Evolutionary conservation across 2,888 invertebrate species (phyloP).

Genomic region (Tachina lurida): DNA sequence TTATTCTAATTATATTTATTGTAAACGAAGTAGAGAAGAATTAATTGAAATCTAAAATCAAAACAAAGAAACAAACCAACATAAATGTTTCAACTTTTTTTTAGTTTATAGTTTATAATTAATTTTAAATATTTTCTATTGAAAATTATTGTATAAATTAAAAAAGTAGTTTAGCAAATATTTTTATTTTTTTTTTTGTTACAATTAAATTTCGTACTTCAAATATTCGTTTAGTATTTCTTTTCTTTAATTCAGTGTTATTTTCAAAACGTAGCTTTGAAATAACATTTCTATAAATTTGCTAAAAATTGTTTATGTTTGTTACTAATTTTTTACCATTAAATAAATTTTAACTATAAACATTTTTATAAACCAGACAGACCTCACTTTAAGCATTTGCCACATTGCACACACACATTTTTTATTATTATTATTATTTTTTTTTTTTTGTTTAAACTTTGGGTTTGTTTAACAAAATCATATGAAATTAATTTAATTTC

Average conservation of each 20-base stretch:
- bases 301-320: conserved; percentile 44
- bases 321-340: conserved; percentile 45
- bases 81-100: conserved; percentile 1
- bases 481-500: conserved; percentile 63
- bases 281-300: conserved; percentile 53
- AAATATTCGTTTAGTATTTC: conserved; percentile 5
- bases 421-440: too few relatives aligned
- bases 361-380: conserved; percentile 44
- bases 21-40: conserved; percentile 2
- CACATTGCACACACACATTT: conserved; percentile 38
- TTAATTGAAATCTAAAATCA: conserved; percentile 3
- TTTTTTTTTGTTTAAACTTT: conserved; percentile 28
- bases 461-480: conserved; percentile 20
- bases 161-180: conserved; percentile 13
- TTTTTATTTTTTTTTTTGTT: conserved; percentile 15
- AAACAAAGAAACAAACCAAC: conserved; percentile 14
- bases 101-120: background rate
- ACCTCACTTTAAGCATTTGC: conserved; percentile 65
- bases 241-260: conserved; percentile 1
- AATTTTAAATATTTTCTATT: background rate
- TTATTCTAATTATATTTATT: conserved; percentile 18
- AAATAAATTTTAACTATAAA: conserved; percentile 65
- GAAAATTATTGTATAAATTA: background rate
- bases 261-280: conserved; percentile 27
- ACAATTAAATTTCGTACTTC: conserved; percentile 19